A percentile compares a stretch with the other conserved stretches of the same genome.
Evolutionary conservation across 1,140 invertebrate species (phyloP).

Genomic region (Drosophila aff.): DNA sequence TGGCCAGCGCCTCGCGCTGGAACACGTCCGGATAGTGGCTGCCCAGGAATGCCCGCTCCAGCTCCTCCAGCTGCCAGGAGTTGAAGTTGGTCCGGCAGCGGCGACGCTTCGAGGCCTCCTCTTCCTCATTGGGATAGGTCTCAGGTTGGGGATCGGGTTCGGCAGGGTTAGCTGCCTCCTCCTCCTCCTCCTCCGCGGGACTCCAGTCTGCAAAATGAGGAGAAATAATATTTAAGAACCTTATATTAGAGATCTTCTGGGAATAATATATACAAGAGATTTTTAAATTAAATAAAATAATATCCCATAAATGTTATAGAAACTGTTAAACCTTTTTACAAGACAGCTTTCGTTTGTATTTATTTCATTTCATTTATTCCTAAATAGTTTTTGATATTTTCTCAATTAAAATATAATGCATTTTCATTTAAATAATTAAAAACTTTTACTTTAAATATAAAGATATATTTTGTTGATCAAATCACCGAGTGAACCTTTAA

Average conservation of each 20-base stretch:
- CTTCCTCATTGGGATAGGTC: conserved; percentile 11
- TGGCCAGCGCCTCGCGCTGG: conserved; percentile 97
- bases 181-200: conserved; percentile 7
- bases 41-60: conserved; percentile 97
- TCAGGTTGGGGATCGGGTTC: too few species aligned
- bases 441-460: too few species aligned
- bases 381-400: too few species aligned
- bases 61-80: conserved; percentile 98
- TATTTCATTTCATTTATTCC: not conserved
- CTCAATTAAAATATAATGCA: too few species aligned
- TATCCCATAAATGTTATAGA: not conserved
- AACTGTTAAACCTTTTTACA: not conserved
- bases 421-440: too few species aligned
- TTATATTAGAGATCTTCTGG: not conserved
- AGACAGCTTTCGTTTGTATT: not conserved
- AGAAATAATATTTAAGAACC: too few species aligned
- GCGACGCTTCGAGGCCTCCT: conserved; percentile 88
- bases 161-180: not conserved
- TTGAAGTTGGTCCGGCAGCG: conserved; percentile 99
- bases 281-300: not conserved
- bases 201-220: not conserved
- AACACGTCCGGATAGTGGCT: conserved; percentile 99
- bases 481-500: not conserved
- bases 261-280: not conserved
- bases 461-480: too few species aligned